Evolutionary conservation across 2,113 vertebrate genomes (phyloP), one percentile per base, ranked within the genome.

Genomic region (Heliornis fulica): DNA sequence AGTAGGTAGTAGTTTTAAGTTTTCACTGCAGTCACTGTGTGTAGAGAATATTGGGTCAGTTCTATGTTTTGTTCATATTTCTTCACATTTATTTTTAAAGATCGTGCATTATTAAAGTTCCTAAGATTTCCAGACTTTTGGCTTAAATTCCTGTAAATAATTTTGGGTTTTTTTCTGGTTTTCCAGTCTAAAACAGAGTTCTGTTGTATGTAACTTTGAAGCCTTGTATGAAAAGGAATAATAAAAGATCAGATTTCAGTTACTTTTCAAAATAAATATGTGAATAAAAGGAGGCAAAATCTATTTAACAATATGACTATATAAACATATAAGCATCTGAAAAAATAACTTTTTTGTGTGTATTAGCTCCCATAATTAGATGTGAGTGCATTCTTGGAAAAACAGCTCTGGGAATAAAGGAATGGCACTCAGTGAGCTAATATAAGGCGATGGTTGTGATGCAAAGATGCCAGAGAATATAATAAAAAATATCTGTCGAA

Each of bases 401-500:
- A 94, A 22, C 5, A 56, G 7, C 25, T 32, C 2, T 48, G 25
- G 28, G 31, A 85, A 34, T 83, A 85, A 80, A 72, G 25, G 21
- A 69, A 17, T 65, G 40, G 17, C 14, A 51, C 43, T 87, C 6
- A 19, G 6, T 43, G 28, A 46, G 50, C 53, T 89, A 64, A 53
- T 84, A 13, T 17, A 57, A 84, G 65, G 61, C 77, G 76, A 51
- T 48, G 45, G 40, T 57, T 82, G 18, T 89, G 86, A 45, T 69
- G 45, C 89, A 77, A 79, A 83, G 77, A 95, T 95, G 81, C 74
- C 74, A 91, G 89, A 91, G 57, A 76, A 54, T 28, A 51, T 41
- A 93, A 97, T 92, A 93, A 75, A 89, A 94, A 93, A 25, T 87
- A 84, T 85, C 87, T 94, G 70, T 79, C 61, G 50, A 32, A 51